Evolutionary conservation across 2,888 invertebrate species (phyloP).

Genomic region (Gryllus longicercus): DNA sequence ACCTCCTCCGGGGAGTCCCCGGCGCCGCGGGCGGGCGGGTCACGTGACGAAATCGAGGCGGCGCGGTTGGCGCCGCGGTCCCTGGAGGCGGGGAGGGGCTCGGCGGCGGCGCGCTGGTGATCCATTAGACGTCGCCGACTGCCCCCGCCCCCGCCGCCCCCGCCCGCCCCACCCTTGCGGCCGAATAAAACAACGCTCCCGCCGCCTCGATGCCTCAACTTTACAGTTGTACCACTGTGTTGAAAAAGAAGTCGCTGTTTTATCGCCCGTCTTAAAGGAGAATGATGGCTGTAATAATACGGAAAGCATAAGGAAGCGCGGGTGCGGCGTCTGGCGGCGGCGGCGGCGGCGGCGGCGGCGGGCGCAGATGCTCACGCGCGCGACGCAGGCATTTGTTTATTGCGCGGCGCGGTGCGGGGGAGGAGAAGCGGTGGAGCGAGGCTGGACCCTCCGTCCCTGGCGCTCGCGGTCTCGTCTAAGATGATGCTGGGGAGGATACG

Average conservation of each 20-base stretch:
- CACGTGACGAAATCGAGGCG: constrained; percentile 3
- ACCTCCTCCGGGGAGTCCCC: background rate
- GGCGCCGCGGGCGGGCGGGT: background rate
- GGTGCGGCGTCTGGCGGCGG: background rate
- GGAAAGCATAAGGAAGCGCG: constrained; percentile 2
- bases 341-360: background rate
- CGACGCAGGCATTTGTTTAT: constrained; percentile 1
- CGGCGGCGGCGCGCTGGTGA: background rate
- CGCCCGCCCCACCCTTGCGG: background rate
- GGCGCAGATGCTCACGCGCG: background rate
- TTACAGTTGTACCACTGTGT: constrained; percentile 7
- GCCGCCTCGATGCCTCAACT: background rate
- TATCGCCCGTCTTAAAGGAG: constrained; percentile 17
- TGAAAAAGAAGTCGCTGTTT: constrained; percentile 1
- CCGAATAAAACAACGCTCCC: background rate
- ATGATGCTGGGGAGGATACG: no score
- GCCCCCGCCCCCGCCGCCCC: background rate
- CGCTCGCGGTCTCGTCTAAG: no score
- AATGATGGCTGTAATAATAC: constrained; percentile 17
- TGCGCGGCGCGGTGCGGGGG: background rate
- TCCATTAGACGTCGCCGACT: background rate
- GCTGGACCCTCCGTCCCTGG: no score
- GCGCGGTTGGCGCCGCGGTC: background rate
- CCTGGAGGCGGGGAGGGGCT: background rate
- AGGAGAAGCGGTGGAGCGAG: no score